Evolutionary conservation across 2,113 vertebrate genomes (phyloP), one percentile per base, ranked within the genome.

Genomic region (Oophaga pumilio): DNA sequence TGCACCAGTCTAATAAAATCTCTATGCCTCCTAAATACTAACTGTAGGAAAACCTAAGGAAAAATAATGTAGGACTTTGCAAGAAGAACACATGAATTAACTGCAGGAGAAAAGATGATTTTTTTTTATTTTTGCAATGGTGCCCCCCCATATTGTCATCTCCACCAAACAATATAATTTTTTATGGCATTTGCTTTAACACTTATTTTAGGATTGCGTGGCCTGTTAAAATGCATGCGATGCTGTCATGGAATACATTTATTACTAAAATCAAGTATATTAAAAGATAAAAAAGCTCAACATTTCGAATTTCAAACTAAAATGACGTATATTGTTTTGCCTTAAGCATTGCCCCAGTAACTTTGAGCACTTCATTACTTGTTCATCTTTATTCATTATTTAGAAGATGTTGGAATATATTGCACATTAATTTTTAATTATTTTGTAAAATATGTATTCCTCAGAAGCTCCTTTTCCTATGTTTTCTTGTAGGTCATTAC

Each of bases 371-470:
- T 85, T 57, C 53, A 74, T 85, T 85, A 59, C 69, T 85, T 60
- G 69, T 74, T 85, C 20, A 74, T 57, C 76, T 85, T 43, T 76
- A 85, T 85, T 10, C 83, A 85, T 76, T 74, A 85, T 85, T 56
- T 76, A 85, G 74, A 85, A 56, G 52, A 53, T 85, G 69, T 60
- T 69, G 69, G 68, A 85, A 85, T 85, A 85, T 74, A 74, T 85
- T 76, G 15, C 68, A 49, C 69, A 85, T 85, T 8, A 56, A 85
- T 85, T 60, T 85, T 85, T 85, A 14, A 85, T 85, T 15, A 85
- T 85, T 85, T 85, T 60, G 15, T 85, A 60, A 85, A 85, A 85
- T 85, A 85, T 85, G 68, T 85, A 85, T 60, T 73, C 4, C 24
- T 59, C 13, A 59, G 69, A 76, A 71, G 26, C 18, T 74, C 60